Conservation (phyloP, 1,140 invertebrate genomes). For the Thaumetopoea pityocampa region DNA sequence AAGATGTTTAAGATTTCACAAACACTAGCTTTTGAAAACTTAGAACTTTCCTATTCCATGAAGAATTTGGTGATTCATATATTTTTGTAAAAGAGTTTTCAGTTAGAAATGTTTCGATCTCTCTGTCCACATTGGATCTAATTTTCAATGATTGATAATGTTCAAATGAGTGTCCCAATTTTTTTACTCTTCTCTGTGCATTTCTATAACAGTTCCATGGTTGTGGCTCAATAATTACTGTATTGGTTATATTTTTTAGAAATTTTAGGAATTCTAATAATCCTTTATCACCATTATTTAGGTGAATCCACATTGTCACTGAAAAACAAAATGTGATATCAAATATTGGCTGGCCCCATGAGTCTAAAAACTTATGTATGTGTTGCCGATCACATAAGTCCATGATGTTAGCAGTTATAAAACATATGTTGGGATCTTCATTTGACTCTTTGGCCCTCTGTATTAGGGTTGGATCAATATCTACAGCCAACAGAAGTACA, state of each 20-base stretch:
- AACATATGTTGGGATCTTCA: slow-evolving; percentile 69
- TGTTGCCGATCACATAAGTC: slow-evolving; percentile 45
- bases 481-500: slow-evolving; percentile 81
- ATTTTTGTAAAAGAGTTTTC: slow-evolving; percentile 75
- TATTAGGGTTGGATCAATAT: slow-evolving; percentile 84
- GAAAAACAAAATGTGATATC: slow-evolving; percentile 87
- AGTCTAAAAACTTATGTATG: slow-evolving; percentile 67
- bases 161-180: slow-evolving; percentile 78
- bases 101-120: slow-evolving; percentile 79
- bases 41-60: slow-evolving; percentile 82
- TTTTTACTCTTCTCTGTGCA: slow-evolving; percentile 82
- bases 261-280: slow-evolving; percentile 78
- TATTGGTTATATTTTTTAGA: slow-evolving; percentile 72
- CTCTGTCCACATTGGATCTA: slow-evolving; percentile 76
- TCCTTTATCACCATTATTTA: slow-evolving; percentile 86
- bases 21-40: slow-evolving; percentile 73
- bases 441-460: slow-evolving; percentile 78
- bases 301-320: slow-evolving; percentile 91
- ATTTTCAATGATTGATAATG: slow-evolving; percentile 77
- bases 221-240: slow-evolving; percentile 87
- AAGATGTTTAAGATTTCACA: slow-evolving; percentile 7
- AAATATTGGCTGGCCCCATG: slow-evolving; percentile 74
- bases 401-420: slow-evolving; percentile 79
- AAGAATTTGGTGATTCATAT: slow-evolving; percentile 76
- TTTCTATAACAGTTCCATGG: slow-evolving; percentile 88